Base-by-base conservation (phyloP, 1,140 invertebrate genomes). In the Eufriesea mexicana region DNA sequence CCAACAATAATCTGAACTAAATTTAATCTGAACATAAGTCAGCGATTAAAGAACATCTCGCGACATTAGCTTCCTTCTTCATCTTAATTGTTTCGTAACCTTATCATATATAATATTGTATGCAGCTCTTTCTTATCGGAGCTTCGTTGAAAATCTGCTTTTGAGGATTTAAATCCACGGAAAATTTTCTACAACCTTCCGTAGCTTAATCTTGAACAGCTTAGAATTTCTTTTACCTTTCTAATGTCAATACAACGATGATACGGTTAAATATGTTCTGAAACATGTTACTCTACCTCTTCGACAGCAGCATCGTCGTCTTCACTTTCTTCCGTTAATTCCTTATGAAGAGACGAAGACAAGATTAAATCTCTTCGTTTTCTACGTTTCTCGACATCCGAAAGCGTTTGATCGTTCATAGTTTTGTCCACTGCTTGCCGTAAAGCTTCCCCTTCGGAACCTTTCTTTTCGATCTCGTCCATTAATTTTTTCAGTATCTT, bases 241-340 rank as follows among this genome's bases (percentile, higher is more conserved):
- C 2, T 6, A 51, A 16, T 8, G 5, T 6, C 5, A 16, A 70
- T 70, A 20, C 12, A 12, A 5, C 18, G 23, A 18, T 54, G 16
- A 54, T 54, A 16, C 12, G 16, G 1, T 5, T 54, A 16, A 2
- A 47, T 5, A 23, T 20, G 35, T 35, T 2, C 35, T 64, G 16
- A 20, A 51, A 49, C 0, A 62, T 28, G 8, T 62, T 45, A 47
- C 35, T 49, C 42, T 91, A 96, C 96, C 91, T 96, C 95, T 92
- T 97, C 96, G 57, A 95, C 90, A 2, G 95, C 96, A 51, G 93
- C 94, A 87, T 96, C 94, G 59, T 95, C 95, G 0, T 95, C 95
- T 78, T 95, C 95, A 70, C 96, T 96, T 55, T 96, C 94, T 84
- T 95, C 92, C 66, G 95, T 95, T 2, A 96, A 86, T 49, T 94